Evolutionary conservation across 2,797 vertebrate species (phyloP), one percentile per base, ranked within the genome.

Genomic region (Pelochelys cantorii): DNA sequence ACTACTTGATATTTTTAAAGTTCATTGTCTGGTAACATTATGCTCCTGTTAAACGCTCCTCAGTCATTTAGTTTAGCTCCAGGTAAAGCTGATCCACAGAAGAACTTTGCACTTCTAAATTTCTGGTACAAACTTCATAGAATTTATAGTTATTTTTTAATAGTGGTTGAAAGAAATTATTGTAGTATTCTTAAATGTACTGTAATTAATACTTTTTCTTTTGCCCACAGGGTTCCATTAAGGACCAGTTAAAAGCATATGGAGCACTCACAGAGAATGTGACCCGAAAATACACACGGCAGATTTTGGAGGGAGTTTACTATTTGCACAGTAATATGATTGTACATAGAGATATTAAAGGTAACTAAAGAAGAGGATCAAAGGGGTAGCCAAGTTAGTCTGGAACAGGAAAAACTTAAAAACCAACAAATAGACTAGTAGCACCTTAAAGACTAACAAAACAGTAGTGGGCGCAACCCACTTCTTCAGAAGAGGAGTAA

Each of bases 281-380:
- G 97, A 99, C 99, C 5, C 99, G 99, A 18, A 99, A 99, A 95
- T 99, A 99, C 62, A 99, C 99, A 0, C 98, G 99, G 48, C 99
- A 99, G 98, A 99, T 99, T 97, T 98, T 99, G 96, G 99, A 99
- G 97, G 99, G 99, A 0, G 99, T 99, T 74, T 99, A 99, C 85
- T 99, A 99, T 98, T 98, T 99, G 96, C 99, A 99, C 98, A 99
- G 99, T 98, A 99, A 99, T 97, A 99, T 99, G 99, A 99, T 99
- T 92, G 99, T 99, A 93, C 99, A 99, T 98, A 98, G 99, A 97
- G 99, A 99, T 98, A 99, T 99, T 95, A 99, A 99, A 99, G 99
- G 99, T 99, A 96, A 97, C 96, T 77, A 81, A 6, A 86, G 20
- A 80, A 37, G 7, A 80, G 8, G 53, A 54, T 48, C 42, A 48